Evolutionary conservation across 2,888 invertebrate species (phyloP).

Genomic region (Liodrosophila aerea): DNA sequence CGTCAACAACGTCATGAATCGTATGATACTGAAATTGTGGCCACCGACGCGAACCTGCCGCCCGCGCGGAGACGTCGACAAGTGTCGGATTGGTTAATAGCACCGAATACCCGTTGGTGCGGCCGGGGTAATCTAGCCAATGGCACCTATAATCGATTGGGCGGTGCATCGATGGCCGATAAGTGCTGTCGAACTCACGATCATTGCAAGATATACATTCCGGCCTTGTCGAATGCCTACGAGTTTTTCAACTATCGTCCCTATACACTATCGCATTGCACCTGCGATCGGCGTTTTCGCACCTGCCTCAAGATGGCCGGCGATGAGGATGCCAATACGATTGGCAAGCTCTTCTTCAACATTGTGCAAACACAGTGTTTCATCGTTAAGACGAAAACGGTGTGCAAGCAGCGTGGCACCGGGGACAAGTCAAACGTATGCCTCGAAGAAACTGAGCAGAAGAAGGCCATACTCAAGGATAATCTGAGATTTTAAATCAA

Average conservation of each 20-base stretch:
- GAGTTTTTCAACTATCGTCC: slow-evolving; percentile 94
- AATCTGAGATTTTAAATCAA: slow-evolving; percentile 83
- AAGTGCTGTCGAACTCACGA: slow-evolving; percentile 95
- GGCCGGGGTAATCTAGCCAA: slow-evolving; percentile 92
- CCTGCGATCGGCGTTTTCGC: slow-evolving; percentile 95
- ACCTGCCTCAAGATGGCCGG: slow-evolving; percentile 94
- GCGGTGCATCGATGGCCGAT: slow-evolving; percentile 92
- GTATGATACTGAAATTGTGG: slow-evolving; percentile 62
- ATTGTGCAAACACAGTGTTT: slow-evolving; percentile 97
- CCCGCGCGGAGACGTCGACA: slow-evolving; percentile 66
- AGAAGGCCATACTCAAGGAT: slow-evolving; percentile 89
- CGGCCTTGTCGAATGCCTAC: slow-evolving; percentile 91
- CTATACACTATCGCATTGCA: slow-evolving; percentile 95
- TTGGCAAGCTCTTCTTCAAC: slow-evolving; percentile 97
- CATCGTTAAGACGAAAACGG: slow-evolving; percentile 89
- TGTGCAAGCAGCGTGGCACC: slow-evolving; percentile 91
- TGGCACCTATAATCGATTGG: slow-evolving; percentile 90
- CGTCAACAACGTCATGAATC: slow-evolving; percentile 60
- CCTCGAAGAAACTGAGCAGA: slow-evolving; percentile 86
- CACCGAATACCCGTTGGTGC: slow-evolving; percentile 97
- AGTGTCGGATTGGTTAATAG: slow-evolving; percentile 87
- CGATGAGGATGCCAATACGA: slow-evolving; percentile 93
- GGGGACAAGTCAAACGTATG: slow-evolving; percentile 86
- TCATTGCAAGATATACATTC: slow-evolving; percentile 92
- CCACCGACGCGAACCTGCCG: no score